phyloP scores from a whole-genome alignment of 2,888 invertebrate genomes.

The Pemphredon lugubris region DNA sequence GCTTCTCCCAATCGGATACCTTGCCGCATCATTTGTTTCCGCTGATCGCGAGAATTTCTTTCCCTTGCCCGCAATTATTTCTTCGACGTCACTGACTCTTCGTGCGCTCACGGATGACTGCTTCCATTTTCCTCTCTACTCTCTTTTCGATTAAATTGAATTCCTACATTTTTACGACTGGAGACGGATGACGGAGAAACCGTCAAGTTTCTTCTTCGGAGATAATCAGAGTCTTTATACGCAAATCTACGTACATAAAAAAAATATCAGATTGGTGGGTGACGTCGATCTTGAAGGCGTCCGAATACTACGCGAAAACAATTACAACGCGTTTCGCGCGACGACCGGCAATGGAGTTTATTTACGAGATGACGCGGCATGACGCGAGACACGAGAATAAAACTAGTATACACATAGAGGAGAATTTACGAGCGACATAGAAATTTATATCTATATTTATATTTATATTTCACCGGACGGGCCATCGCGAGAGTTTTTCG shows the following conservation, averaged over 20 bases:
- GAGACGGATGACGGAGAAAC: too few species aligned
- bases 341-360: constrained; percentile 11
- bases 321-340: constrained; percentile 11
- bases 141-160: too few species aligned
- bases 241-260: too few species aligned
- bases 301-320: too few species aligned
- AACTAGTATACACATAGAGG: constrained; percentile 18
- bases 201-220: too few species aligned
- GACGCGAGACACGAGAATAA: constrained; percentile 28
- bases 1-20: neutral
- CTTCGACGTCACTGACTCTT: neutral
- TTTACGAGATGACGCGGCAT: constrained; percentile 11
- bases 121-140: too few species aligned
- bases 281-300: too few species aligned
- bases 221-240: too few species aligned
- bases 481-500: constrained; percentile 7
- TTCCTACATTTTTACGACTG: too few species aligned
- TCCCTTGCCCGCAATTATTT: neutral
- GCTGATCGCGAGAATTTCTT: neutral
- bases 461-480: constrained; percentile 31
- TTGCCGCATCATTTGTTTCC: neutral
- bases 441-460: constrained; percentile 51
- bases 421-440: constrained; percentile 15
- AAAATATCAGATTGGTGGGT: too few species aligned
- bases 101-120: neutral